Evolutionary conservation across 2,888 invertebrate species (phyloP).

Genomic region (Calliscelio sp.): DNA sequence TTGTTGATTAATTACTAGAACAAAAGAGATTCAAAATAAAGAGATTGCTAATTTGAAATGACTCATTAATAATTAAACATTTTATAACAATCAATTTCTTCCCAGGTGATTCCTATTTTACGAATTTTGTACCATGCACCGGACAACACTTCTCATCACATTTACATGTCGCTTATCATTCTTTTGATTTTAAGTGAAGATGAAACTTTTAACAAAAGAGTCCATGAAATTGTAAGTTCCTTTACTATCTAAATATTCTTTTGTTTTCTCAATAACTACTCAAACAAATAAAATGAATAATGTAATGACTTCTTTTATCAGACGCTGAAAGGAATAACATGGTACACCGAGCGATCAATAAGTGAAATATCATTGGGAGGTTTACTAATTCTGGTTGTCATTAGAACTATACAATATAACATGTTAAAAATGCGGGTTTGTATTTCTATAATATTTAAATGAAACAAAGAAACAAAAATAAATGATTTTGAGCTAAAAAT

Average conservation of each 20-base stretch:
- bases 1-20: not conserved
- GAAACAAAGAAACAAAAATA: too few relatives aligned
- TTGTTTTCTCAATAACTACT: too few relatives aligned
- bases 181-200: constrained; percentile 98
- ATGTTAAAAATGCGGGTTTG: constrained; percentile 96
- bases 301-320: constrained; percentile 82
- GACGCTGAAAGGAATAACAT: constrained; percentile 94
- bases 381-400: constrained; percentile 96
- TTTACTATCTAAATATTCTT: too few relatives aligned
- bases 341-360: constrained; percentile 97
- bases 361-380: constrained; percentile 98
- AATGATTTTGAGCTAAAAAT: too few relatives aligned
- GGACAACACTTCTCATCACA: constrained; percentile 97
- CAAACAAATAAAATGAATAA: not conserved
- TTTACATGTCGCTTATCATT: constrained; percentile 99
- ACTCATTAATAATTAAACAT: too few relatives aligned
- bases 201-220: constrained; percentile 96
- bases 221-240: constrained; percentile 98
- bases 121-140: constrained; percentile 97
- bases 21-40: constrained; percentile 6
- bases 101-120: constrained; percentile 95
- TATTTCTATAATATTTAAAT: constrained; percentile 43
- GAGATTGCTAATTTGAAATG: too few relatives aligned
- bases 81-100: too few relatives aligned
- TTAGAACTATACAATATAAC: constrained; percentile 98